Evolutionary conservation across 1,140 invertebrate species (phyloP).

Genomic region (Dendrolimus punctatus): DNA sequence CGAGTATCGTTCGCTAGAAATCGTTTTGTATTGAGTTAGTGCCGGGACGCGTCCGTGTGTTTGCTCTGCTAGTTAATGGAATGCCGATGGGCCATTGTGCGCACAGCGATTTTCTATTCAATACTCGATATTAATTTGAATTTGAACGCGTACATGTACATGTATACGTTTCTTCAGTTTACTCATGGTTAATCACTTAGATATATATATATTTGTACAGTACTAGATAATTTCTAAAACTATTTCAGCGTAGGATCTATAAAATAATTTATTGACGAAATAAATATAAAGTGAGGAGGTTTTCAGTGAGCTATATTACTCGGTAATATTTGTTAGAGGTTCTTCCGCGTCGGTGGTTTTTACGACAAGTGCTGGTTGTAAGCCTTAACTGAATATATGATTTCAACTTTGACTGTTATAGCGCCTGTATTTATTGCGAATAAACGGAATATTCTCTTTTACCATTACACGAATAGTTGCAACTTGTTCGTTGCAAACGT

Average conservation of each 20-base stretch:
- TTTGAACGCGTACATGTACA: constrained; percentile 26
- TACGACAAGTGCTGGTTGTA: constrained; percentile 2
- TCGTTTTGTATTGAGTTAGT: constrained; percentile 44
- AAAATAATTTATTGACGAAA: too few species aligned
- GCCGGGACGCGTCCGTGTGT: constrained; percentile 47
- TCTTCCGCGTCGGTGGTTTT: constrained; percentile 2
- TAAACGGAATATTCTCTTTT: neutral
- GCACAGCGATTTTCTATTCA: constrained; percentile 57
- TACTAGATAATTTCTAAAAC: too few species aligned
- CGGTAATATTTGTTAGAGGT: constrained; percentile 2
- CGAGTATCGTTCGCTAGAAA: constrained; percentile 34
- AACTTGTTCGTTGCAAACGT: too few species aligned
- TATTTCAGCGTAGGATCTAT: too few species aligned
- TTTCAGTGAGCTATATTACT: neutral
- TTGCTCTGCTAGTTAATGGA: constrained; percentile 64
- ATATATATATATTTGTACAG: too few species aligned
- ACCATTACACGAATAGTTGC: too few species aligned
- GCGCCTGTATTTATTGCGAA: constrained; percentile 2
- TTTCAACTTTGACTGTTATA: neutral
- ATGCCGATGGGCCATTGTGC: constrained; percentile 60
- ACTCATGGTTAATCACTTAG: too few species aligned
- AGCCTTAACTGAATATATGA: constrained; percentile 1
- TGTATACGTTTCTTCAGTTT: constrained; percentile 13
- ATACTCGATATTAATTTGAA: constrained; percentile 51
- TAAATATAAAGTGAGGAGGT: too few species aligned